Conservation (phyloP, 2,797 vertebrate species). For the Lepilemur septentrionalis region DNA sequence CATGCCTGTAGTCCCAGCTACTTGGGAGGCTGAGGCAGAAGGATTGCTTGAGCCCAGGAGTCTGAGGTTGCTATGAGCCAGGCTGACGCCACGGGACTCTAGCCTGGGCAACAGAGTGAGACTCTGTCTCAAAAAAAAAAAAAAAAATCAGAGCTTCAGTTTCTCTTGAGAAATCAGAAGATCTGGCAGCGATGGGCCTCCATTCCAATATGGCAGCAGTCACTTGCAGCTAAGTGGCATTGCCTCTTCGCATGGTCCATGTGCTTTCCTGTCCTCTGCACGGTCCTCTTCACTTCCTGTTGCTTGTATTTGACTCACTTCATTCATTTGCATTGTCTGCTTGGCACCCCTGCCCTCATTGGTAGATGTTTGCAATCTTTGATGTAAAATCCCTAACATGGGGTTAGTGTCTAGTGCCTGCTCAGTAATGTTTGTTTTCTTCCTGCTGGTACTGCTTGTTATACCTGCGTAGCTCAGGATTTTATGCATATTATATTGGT, state of each 20-base stretch:
- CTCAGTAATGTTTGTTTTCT: slow-evolving; percentile 23
- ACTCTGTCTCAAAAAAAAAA: too few relatives aligned
- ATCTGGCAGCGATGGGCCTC: not conserved
- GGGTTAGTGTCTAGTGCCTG: not conserved
- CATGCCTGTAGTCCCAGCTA: too few relatives aligned
- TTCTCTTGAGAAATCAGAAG: not conserved
- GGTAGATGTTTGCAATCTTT: not conserved
- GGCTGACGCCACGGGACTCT: too few relatives aligned
- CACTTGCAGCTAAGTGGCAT: not conserved
- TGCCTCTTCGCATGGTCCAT: not conserved
- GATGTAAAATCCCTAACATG: slow-evolving; percentile 13
- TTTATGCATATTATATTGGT: not conserved
- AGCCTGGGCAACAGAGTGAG: too few relatives aligned
- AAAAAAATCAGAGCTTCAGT: too few relatives aligned
- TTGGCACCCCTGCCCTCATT: not conserved
- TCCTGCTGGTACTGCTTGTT: not conserved
- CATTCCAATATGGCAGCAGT: not conserved
- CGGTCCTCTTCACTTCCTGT: not conserved
- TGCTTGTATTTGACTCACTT: not conserved
- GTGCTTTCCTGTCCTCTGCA: not conserved
- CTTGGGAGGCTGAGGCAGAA: too few relatives aligned
- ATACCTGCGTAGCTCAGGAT: not conserved
- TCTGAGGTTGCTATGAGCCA: too few relatives aligned
- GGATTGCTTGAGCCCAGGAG: too few relatives aligned
- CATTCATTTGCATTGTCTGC: not conserved